Percentiles rank a stretch among this genome's conserved stretches.
phyloP scores from a whole-genome alignment of 2,888 invertebrate species.

The Argyresthia goedartella region DNA sequence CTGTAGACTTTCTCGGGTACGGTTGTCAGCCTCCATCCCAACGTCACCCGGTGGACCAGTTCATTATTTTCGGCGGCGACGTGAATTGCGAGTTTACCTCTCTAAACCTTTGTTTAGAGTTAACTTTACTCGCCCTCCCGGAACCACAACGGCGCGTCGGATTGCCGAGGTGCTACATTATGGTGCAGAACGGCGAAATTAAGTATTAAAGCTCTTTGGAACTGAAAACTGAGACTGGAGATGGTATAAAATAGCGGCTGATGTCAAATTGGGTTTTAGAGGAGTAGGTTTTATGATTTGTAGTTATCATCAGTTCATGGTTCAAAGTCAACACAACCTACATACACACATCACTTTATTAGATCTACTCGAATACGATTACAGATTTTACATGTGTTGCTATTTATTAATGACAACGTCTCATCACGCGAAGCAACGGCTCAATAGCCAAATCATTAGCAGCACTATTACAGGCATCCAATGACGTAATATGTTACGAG shows the following conservation, averaged over 20 bases:
- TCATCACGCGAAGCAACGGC: no score
- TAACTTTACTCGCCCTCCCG: conserved; percentile 16
- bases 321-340: no score
- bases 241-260: not conserved
- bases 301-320: no score
- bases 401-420: no score
- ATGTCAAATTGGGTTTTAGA: no score
- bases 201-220: conserved; percentile 1
- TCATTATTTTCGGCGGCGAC: conserved; percentile 25
- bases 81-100: conserved; percentile 14
- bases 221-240: not conserved
- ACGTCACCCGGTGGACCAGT: conserved; percentile 18
- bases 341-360: no score
- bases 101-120: conserved; percentile 24
- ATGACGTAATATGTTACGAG: not conserved
- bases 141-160: conserved; percentile 12
- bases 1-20: no score
- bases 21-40: not conserved
- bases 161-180: not conserved
- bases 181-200: not conserved
- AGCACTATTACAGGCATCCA: not conserved
- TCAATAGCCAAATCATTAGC: not conserved
- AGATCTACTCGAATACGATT: no score
- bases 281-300: no score
- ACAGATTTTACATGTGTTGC: no score